phyloP scores from a whole-genome alignment of 2,888 invertebrate genomes.

The Eurois occulta region DNA sequence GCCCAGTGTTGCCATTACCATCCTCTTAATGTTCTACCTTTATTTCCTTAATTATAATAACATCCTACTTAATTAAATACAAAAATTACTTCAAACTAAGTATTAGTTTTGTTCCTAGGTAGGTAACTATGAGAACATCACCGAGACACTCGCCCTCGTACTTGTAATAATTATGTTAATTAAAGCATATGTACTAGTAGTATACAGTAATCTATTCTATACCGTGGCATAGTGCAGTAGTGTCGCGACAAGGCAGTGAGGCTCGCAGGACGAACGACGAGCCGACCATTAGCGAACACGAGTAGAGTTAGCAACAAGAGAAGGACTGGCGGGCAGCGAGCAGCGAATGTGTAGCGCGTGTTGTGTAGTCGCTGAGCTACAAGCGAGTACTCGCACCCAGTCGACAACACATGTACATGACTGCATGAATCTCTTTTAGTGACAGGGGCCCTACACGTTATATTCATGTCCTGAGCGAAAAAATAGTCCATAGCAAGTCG shows the following conservation, averaged over 20 bases:
- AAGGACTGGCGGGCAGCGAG: too few species aligned
- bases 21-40: slow-evolving; percentile 23
- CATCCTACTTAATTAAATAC: slow-evolving; percentile 34
- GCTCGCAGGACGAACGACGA: too few species aligned
- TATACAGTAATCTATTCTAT: slow-evolving; percentile 47
- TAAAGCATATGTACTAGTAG: slow-evolving; percentile 55
- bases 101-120: slow-evolving; percentile 21
- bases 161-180: slow-evolving; percentile 29
- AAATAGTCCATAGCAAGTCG: too few species aligned
- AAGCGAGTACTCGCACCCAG: background rate
- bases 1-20: slow-evolving; percentile 24
- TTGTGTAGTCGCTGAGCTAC: background rate
- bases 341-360: too few species aligned
- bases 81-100: slow-evolving; percentile 34
- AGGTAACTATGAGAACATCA: slow-evolving; percentile 17
- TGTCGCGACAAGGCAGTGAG: background rate
- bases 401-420: background rate
- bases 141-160: background rate
- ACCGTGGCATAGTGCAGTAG: background rate
- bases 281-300: background rate
- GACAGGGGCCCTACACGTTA: background rate
- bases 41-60: slow-evolving; percentile 26
- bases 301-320: background rate
- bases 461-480: background rate
- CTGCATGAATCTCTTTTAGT: background rate